These are phyloP conservation scores for Trachops cirrhosus DNA, from an alignment of 2,797 vertebrate genomes.

Conservation along the genomic window DNA sequence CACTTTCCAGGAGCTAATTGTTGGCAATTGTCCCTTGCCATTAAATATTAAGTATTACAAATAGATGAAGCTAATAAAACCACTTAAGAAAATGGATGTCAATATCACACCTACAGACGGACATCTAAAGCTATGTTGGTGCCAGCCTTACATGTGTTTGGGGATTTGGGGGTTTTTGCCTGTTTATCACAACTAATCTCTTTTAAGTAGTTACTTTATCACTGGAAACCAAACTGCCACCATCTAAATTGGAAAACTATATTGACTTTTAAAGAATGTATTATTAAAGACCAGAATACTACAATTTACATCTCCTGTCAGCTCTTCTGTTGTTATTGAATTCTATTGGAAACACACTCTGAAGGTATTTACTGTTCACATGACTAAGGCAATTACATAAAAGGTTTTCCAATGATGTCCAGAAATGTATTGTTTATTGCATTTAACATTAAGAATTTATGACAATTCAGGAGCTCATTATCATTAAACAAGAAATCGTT, in stretches of 20 bases:
- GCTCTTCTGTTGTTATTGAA: not conserved
- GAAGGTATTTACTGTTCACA: not conserved
- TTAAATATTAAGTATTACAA: constrained; percentile 54
- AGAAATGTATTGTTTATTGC: not conserved
- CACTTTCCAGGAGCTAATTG: constrained; percentile 43
- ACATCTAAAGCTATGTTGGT: not conserved
- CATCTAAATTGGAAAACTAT: not conserved
- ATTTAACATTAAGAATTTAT: constrained; percentile 12
- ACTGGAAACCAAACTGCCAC: constrained; percentile 16
- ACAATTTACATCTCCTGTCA: not conserved
- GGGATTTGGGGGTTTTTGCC: not conserved
- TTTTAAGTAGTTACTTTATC: constrained; percentile 44
- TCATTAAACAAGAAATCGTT: constrained; percentile 3
- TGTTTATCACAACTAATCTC: constrained; percentile 2
- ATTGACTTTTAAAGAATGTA: constrained; percentile 15
- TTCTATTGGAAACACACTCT: not conserved
- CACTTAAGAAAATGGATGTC: constrained; percentile 46
- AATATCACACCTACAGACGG: not conserved
- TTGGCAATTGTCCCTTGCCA: constrained; percentile 44
- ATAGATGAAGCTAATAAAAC: constrained; percentile 49
- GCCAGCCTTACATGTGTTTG: not conserved
- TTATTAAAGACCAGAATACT: constrained; percentile 1
- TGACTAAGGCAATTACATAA: not conserved
- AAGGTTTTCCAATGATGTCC: constrained; percentile 8
- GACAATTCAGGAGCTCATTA: not conserved